Evolutionary conservation across 2,888 invertebrate species (phyloP).

Genomic region (Silvanus unidentatus): DNA sequence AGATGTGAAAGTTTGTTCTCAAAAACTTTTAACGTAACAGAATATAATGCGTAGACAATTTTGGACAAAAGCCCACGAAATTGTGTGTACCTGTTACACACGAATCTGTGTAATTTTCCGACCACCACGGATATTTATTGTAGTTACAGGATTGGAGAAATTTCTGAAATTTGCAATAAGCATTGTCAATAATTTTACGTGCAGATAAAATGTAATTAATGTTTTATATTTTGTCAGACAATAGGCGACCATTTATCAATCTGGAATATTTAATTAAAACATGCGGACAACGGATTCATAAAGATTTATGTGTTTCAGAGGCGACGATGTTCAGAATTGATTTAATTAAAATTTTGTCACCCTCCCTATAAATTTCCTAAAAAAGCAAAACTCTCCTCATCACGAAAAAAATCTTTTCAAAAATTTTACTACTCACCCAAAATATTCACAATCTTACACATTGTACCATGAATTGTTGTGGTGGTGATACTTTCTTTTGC

Average conservation of each 20-base stretch:
- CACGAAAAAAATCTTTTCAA: not conserved
- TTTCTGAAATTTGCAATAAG: constrained; percentile 32
- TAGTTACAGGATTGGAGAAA: constrained; percentile 6
- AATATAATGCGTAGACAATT: too few species aligned
- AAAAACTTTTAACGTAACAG: too few species aligned
- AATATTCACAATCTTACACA: not conserved
- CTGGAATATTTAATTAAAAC: constrained; percentile 49
- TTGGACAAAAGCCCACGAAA: too few species aligned
- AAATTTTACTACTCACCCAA: constrained; percentile 1
- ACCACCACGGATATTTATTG: too few species aligned
- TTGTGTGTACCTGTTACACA: too few species aligned
- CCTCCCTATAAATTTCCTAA: constrained; percentile 23
- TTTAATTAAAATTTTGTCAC: constrained; percentile 46
- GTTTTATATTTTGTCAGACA: constrained; percentile 47
- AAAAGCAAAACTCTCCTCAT: constrained; percentile 13
- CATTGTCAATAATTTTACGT: constrained; percentile 30
- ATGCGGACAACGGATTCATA: constrained; percentile 48
- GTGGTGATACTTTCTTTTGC: constrained; percentile 17
- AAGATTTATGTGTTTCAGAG: constrained; percentile 45
- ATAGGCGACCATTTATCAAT: constrained; percentile 47
- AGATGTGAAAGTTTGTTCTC: too few species aligned
- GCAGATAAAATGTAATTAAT: constrained; percentile 41
- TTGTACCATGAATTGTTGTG: not conserved
- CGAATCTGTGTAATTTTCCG: too few species aligned
- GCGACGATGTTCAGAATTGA: constrained; percentile 42